phyloP scores from a whole-genome alignment of 2,888 invertebrate species.

The Brenthis daphne region DNA sequence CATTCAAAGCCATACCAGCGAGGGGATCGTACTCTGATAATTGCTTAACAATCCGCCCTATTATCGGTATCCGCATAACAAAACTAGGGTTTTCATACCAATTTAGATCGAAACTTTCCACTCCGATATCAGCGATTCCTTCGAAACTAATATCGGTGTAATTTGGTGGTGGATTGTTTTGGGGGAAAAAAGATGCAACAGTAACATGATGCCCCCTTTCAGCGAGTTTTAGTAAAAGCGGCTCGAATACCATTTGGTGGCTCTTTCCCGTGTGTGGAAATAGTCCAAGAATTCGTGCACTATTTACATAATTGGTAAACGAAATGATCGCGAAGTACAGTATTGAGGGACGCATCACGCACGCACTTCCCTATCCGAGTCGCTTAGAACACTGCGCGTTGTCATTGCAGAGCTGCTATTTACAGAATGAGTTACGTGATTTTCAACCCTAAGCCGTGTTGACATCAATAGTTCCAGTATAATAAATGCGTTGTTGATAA shows the following conservation, averaged over 20 bases:
- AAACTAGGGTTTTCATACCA: slow-evolving; percentile 53
- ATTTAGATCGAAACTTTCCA: slow-evolving; percentile 62
- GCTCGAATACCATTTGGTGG: slow-evolving; percentile 84
- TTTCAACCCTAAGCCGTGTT: slow-evolving; percentile 29
- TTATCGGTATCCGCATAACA: slow-evolving; percentile 50
- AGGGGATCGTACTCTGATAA: slow-evolving; percentile 57
- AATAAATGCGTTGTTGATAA: too few relatives aligned
- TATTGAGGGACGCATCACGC: slow-evolving; percentile 56
- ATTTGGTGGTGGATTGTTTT: slow-evolving; percentile 69
- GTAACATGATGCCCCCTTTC: slow-evolving; percentile 83
- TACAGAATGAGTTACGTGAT: slow-evolving; percentile 46
- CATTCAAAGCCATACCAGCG: slow-evolving; percentile 58
- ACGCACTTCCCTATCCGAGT: slow-evolving; percentile 42
- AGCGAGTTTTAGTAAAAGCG: slow-evolving; percentile 78
- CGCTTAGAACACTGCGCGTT: slow-evolving; percentile 42
- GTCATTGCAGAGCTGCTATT: slow-evolving; percentile 41
- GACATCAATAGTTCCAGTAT: background rate
- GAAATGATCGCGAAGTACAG: slow-evolving; percentile 45
- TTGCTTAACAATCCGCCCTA: slow-evolving; percentile 54
- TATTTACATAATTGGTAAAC: slow-evolving; percentile 50
- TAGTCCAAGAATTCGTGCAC: slow-evolving; percentile 57
- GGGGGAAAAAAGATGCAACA: slow-evolving; percentile 83
- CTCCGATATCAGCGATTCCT: slow-evolving; percentile 61
- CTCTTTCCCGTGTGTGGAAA: slow-evolving; percentile 84
- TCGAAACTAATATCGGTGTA: slow-evolving; percentile 71